Evolutionary conservation across 53 echinoderm and acorn worm genomes (phyloP).

Genomic region (Apostichopus leukothele): DNA sequence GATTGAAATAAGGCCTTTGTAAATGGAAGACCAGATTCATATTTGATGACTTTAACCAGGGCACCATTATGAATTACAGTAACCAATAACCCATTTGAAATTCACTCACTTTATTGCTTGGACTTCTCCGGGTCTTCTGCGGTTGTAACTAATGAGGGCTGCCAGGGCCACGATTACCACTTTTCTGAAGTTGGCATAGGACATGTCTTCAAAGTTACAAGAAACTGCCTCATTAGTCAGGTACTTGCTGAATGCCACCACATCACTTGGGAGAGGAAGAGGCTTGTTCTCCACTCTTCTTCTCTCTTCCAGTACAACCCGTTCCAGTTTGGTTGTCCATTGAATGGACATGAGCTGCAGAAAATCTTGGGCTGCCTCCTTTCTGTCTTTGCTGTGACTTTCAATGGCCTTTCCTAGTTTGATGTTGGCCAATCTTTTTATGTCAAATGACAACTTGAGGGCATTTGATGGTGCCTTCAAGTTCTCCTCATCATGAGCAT

Average conservation of each 20-base stretch:
- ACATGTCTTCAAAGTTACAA: slow-evolving; percentile 47
- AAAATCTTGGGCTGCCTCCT: slow-evolving; percentile 50
- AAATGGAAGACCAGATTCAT: not conserved
- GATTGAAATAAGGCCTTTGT: too few relatives aligned
- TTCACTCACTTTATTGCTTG: slow-evolving; percentile 59
- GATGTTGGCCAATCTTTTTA: slow-evolving; percentile 60
- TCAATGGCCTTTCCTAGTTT: slow-evolving; percentile 56
- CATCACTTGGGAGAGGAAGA: slow-evolving; percentile 59
- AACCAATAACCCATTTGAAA: not conserved
- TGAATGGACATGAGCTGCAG: slow-evolving; percentile 53
- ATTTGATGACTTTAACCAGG: not conserved
- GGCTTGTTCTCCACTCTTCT: slow-evolving; percentile 37
- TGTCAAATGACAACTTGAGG: slow-evolving; percentile 53
- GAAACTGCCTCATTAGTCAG: slow-evolving; percentile 46
- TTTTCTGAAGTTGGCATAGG: slow-evolving; percentile 54
- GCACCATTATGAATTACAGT: not conserved
- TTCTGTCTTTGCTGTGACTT: slow-evolving; percentile 22
- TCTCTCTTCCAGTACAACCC: slow-evolving; percentile 53
- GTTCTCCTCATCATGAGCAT: slow-evolving; percentile 55
- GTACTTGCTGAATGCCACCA: slow-evolving; percentile 45
- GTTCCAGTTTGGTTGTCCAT: slow-evolving; percentile 65
- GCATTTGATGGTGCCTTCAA: slow-evolving; percentile 53
- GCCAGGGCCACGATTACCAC: slow-evolving; percentile 49
- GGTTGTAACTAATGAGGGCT: slow-evolving; percentile 57
- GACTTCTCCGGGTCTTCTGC: slow-evolving; percentile 53